These are phyloP conservation scores for Vireo altiloquus DNA, from an alignment of 2,113 vertebrate genomes.

Conservation along the genomic window DNA sequence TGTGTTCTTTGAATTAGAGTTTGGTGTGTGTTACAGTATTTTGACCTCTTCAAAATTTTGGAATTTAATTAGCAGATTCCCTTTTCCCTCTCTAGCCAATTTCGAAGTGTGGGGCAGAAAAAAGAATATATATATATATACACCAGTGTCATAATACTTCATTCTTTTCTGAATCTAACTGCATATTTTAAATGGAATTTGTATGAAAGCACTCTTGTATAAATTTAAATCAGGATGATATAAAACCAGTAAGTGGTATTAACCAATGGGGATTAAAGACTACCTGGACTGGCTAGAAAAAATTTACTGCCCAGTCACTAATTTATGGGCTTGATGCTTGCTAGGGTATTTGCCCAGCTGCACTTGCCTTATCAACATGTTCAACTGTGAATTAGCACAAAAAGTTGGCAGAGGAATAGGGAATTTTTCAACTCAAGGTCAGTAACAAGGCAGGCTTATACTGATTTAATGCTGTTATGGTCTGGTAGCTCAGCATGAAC, in stretches of 20 bases:
- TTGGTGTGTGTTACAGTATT: background rate
- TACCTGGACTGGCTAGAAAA: background rate
- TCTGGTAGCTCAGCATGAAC: background rate
- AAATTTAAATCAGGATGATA: background rate
- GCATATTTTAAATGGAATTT: background rate
- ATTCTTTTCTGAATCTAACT: background rate
- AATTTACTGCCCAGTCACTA: background rate
- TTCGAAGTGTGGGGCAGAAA: background rate
- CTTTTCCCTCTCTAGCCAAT: background rate
- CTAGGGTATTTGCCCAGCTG: background rate
- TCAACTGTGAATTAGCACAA: background rate
- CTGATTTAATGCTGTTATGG: background rate
- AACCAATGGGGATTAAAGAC: background rate
- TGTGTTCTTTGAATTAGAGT: slow-evolving; percentile 32
- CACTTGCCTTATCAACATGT: background rate
- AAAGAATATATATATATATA: background rate
- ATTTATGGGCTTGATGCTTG: background rate
- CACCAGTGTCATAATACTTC: background rate
- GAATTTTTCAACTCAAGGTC: slow-evolving; percentile 1
- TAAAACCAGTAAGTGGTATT: background rate
- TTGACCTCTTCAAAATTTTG: slow-evolving; percentile 2
- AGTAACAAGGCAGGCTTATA: background rate
- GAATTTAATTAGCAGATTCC: slow-evolving; percentile 27
- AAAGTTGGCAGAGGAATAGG: background rate
- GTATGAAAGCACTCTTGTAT: background rate